Percentiles rank a stretch among this genome's conserved stretches.
Evolutionary conservation across 2,113 vertebrate genomes (phyloP).

Genomic region (Ictalurus punctatus): DNA sequence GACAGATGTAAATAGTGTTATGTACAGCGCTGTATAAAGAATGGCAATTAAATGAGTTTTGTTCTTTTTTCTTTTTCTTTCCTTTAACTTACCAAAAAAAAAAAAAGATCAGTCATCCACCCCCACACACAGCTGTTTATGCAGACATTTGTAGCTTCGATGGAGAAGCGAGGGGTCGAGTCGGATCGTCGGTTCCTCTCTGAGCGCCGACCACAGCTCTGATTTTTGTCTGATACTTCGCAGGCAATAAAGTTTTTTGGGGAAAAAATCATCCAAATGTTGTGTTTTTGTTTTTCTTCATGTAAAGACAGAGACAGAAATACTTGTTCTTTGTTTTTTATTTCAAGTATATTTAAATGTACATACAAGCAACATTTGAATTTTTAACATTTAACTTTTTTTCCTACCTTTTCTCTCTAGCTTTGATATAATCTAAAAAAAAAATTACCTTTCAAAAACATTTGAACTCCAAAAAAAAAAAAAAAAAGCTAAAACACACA

Average conservation of each 20-base stretch:
- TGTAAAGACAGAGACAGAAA: neutral
- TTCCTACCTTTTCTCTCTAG: neutral
- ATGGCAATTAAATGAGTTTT: conserved; percentile 47
- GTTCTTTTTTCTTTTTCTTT: neutral
- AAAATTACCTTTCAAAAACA: conserved; percentile 49
- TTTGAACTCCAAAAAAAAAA: neutral
- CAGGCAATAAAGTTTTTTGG: conserved; percentile 53
- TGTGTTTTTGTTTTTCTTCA: neutral
- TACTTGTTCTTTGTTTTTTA: neutral
- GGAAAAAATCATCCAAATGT: conserved; percentile 2
- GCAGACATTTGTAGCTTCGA: conserved; percentile 58
- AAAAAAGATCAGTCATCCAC: conserved; percentile 24
- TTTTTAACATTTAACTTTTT: neutral
- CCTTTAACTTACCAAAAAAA: conserved; percentile 52
- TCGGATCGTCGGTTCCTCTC: conserved; percentile 7
- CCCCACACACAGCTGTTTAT: conserved; percentile 52
- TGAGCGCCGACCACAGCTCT: conserved; percentile 29
- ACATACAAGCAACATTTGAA: conserved; percentile 26
- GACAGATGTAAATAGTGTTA: conserved; percentile 73
- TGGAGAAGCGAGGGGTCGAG: neutral
- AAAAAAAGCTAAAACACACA: neutral
- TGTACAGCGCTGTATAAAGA: conserved; percentile 76
- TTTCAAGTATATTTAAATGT: neutral
- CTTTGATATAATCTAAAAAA: neutral
- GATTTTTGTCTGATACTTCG: conserved; percentile 48